Evolutionary conservation across 2,797 vertebrate genomes (phyloP), one percentile per base, ranked within the genome.

Genomic region (Crenichthys baileyi): DNA sequence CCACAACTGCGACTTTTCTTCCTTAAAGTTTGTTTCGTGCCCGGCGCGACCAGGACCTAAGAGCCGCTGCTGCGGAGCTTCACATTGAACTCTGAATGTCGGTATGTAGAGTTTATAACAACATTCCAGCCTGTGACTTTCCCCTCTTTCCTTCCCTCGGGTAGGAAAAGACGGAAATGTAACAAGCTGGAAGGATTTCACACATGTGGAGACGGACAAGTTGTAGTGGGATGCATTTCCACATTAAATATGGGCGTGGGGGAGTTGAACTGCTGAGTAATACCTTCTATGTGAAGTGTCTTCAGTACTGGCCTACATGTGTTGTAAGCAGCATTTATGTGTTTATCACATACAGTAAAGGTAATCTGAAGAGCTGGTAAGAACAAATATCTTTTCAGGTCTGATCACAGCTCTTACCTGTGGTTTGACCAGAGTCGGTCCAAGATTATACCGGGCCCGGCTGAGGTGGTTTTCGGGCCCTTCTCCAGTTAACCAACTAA

Each of bases 61-160:
- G 73, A 74, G 51, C 75, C 85, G 74, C 85, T 2, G 58, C 73
- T 13, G 48, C n/a, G 72, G 44, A 78, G 72, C 61, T 48, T 2
- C 5, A 53, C 70, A 31, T 65, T 31, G 29, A 60, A 2, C 79
- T 6, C 73, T 84, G 56, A 12, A 87, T 83, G 87, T 84, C 75
- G 92, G 92, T 93, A 93, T 65, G 93, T 88, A 75, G 75, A 70
- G 65, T 72, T 70, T 58, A 29, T 53, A 60, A 61, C 36, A 26
- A 46, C 67, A 26, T 26, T 6, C 44, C 67, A 46, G 7, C 24
- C 67, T 29, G 2, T 48, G n/a, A 48, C 67, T 70, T 48, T 46
- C 67, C 7, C 13, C 5, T 15, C 2, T 26, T 46, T 18, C 15
- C 13, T 20, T 5, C 15, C 44, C 15, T 18, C 16, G 39, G 46